Evolutionary conservation across 1,140 invertebrate species (phyloP).

Genomic region (Holotrichia oblita): DNA sequence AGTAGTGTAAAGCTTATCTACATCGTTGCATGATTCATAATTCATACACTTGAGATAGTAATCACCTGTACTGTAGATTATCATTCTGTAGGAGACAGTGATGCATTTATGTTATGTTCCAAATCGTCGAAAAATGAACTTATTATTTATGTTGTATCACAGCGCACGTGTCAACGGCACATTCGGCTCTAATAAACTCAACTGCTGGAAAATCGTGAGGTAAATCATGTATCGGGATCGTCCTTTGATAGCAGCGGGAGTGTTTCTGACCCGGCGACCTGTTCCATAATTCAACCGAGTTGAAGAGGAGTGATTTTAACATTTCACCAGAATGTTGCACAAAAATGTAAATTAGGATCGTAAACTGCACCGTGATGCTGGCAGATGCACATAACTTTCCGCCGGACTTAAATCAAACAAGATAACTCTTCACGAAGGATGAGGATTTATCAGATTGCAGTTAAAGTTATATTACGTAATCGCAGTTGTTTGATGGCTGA

Average conservation of each 20-base stretch:
- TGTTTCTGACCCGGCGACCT: neutral
- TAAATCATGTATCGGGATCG: constrained; percentile 7
- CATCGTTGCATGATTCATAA: too few species aligned
- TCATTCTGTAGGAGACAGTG: too few species aligned
- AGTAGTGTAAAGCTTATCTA: too few species aligned
- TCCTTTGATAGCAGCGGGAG: neutral
- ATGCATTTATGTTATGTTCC: too few species aligned
- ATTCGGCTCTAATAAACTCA: neutral
- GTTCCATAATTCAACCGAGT: neutral
- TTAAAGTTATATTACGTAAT: neutral
- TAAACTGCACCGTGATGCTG: neutral
- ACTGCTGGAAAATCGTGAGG: neutral
- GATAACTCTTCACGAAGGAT: neutral
- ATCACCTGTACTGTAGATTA: too few species aligned
- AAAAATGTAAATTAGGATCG: constrained; percentile 4
- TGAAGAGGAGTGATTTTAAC: neutral
- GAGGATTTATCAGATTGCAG: neutral
- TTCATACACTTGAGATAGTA: too few species aligned
- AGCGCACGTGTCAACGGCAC: neutral
- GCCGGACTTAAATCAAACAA: neutral
- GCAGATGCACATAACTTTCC: neutral
- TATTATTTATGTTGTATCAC: neutral
- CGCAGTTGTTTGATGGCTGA: neutral
- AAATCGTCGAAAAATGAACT: neutral
- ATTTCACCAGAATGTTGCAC: constrained; percentile 16